Evolutionary conservation across 1,140 invertebrate species (phyloP), one percentile per base, ranked within the genome.

Genomic region (Pachypeltis micranthus): DNA sequence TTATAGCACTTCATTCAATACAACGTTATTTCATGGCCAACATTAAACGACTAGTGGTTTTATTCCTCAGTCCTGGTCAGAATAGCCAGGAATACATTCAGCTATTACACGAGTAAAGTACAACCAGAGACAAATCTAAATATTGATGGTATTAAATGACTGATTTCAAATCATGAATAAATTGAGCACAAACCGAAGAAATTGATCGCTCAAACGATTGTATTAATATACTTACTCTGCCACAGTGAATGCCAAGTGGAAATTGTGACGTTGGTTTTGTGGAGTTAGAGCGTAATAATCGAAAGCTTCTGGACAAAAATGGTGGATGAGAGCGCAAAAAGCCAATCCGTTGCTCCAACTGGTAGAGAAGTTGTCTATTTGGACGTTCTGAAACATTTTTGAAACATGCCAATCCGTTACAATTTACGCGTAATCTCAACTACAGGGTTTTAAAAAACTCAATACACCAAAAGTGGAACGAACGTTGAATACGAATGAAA

Each of bases 331-430:
- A 69, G 94, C 94, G 77, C 93, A 96, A 80, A 97, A 97, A 68
- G 92, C 94, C 76, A 97, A 80, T 72, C 94, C 94, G 79, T 96
- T 88, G 77, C 85, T 88, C 93, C 93, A 97, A 78, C 90, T 92
- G 71, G 88, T 91, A 68, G 92, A 96, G 81, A 96, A 98, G 80
- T 97, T 97, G 72, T 90, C 89, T 80, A 97, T 83, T 79, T 93
- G 87, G 73, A 96, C 85, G 83, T 94, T 92, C 91, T 94, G 76
- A 27, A 75, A 75, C 65, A 68, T 62, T 65, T 44, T n/a, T n/a
- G n/a, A n/a, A n/a, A n/a, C n/a, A n/a, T n/a, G n/a, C n/a, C n/a
- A n/a, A n/a, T n/a, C n/a, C n/a, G n/a, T n/a, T n/a, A n/a, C n/a
- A n/a, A n/a, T n/a, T n/a, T n/a, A n/a, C n/a, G n/a, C n/a, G n/a